phyloP scores from a whole-genome alignment of 2,888 invertebrate species.

The Limnephilus marmoratus region DNA sequence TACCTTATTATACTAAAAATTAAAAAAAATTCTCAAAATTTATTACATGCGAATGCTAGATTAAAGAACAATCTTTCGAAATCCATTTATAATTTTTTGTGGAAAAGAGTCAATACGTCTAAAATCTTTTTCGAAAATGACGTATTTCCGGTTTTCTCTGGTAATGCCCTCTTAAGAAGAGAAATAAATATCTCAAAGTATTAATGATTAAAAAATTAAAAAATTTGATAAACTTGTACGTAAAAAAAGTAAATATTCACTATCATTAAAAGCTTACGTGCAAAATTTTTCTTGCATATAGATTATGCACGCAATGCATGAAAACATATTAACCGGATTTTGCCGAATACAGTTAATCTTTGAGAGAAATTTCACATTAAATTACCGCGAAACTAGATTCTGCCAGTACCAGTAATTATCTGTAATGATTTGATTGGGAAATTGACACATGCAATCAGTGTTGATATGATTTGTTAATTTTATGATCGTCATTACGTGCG shows the following conservation, averaged over 20 bases:
- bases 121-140: too few species aligned
- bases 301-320: neutral
- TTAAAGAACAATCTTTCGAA: too few species aligned
- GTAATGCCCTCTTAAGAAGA: too few species aligned
- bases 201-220: too few species aligned
- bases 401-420: neutral
- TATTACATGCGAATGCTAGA: too few species aligned
- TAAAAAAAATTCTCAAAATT: too few species aligned
- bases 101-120: too few species aligned
- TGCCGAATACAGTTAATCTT: neutral
- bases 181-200: too few species aligned
- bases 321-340: neutral
- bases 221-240: neutral
- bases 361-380: neutral
- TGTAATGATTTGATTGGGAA: neutral
- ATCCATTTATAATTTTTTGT: too few species aligned
- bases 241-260: neutral
- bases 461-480: conserved; percentile 12
- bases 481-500: neutral
- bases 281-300: neutral
- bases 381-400: neutral
- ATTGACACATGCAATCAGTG: conserved; percentile 10
- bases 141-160: too few species aligned
- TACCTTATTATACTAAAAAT: too few species aligned
- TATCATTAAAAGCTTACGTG: neutral